Evolutionary conservation across 2,113 vertebrate genomes (phyloP).

Genomic region (Meriones unguiculatus): DNA sequence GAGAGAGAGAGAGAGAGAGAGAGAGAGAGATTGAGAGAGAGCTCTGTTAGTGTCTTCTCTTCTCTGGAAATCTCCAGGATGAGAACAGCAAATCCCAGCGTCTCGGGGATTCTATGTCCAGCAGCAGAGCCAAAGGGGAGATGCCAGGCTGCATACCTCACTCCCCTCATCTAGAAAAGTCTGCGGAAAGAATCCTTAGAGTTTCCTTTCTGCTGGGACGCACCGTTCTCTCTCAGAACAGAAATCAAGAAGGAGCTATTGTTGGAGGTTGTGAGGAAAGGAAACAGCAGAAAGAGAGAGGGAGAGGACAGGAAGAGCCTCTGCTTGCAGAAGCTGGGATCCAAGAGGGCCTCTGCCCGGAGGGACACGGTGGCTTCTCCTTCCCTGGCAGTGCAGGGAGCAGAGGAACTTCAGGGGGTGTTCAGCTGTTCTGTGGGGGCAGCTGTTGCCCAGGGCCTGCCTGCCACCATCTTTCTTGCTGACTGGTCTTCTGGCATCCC

Average conservation of each 20-base stretch:
- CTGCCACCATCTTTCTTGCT: not conserved
- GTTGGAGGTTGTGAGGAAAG: conserved; percentile 78
- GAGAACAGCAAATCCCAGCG: not conserved
- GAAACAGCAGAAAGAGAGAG: conserved; percentile 72
- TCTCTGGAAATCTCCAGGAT: not conserved
- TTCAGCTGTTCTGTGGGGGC: not conserved
- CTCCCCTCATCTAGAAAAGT: conserved; percentile 49
- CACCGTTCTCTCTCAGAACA: conserved; percentile 76
- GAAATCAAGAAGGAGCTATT: conserved; percentile 82
- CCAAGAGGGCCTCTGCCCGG: conserved; percentile 7
- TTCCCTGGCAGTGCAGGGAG: not conserved
- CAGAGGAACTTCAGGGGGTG: not conserved
- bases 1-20: no score
- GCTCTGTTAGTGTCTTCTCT: not conserved
- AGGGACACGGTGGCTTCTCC: conserved; percentile 6
- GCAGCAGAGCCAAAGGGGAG: not conserved
- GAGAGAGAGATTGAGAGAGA: no score
- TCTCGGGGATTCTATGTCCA: not conserved
- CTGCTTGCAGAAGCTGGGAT: conserved; percentile 38
- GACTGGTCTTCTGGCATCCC: not conserved
- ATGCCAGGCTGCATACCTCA: not conserved
- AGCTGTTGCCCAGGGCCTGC: not conserved
- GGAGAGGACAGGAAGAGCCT: conserved; percentile 76
- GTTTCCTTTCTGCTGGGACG: conserved; percentile 74
- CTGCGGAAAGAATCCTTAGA: conserved; percentile 69